Conservation (phyloP, 2,113 vertebrate species). For the Cavia porcellus region DNA sequence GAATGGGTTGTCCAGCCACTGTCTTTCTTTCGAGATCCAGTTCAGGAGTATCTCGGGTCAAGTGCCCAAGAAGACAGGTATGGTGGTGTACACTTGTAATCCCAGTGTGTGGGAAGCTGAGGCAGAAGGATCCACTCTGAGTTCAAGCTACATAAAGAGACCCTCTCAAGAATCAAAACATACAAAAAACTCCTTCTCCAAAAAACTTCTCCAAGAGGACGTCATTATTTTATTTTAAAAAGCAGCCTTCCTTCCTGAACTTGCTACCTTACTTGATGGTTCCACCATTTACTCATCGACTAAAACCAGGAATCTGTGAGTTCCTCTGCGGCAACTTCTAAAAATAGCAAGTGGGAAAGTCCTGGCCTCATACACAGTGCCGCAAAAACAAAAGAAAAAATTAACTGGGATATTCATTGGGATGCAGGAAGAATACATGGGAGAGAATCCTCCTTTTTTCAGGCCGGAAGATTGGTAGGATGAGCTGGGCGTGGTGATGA, state of each 20-base stretch:
- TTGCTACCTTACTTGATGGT: not conserved
- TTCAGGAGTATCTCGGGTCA: not conserved
- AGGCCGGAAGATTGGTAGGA: not conserved
- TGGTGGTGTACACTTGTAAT: not conserved
- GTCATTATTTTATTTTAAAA: slow-evolving; percentile 10
- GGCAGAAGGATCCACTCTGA: not conserved
- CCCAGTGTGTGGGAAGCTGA: not conserved
- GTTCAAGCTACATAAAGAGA: not conserved
- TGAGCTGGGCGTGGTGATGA: not conserved
- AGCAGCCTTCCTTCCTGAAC: not conserved
- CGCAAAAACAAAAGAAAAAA: not conserved
- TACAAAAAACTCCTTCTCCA: not conserved
- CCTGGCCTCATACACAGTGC: not conserved
- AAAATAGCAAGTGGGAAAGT: not conserved
- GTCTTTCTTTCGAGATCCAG: not conserved
- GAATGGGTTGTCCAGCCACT: not conserved
- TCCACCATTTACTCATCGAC: not conserved
- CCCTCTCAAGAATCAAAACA: not conserved
- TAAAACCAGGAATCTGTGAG: not conserved
- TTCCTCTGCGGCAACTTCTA: not conserved
- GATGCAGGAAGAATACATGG: not conserved
- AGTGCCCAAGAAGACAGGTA: not conserved
- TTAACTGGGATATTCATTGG: not conserved
- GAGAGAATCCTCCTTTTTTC: not conserved
- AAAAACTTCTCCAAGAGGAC: not conserved